phyloP scores from a whole-genome alignment of 2,113 vertebrate species.

The Xiphias gladius region DNA sequence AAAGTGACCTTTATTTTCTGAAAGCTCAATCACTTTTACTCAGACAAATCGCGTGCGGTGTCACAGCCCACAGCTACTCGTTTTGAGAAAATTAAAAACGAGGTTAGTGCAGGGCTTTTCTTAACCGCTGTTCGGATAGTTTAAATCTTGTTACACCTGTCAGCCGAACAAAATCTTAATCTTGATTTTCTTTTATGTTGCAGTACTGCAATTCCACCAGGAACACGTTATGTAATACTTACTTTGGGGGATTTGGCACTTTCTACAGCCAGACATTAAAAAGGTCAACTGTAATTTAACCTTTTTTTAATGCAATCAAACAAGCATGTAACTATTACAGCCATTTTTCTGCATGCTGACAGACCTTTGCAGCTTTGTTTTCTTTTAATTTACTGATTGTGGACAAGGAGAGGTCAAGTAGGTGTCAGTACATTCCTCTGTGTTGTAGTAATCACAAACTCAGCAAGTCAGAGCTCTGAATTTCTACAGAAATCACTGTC shows the following conservation, averaged over 20 bases:
- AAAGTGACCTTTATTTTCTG: slow-evolving; percentile 54
- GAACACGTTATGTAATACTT: background rate
- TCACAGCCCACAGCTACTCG: background rate
- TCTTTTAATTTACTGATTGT: slow-evolving; percentile 47
- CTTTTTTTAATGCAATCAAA: slow-evolving; percentile 7
- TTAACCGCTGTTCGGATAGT: background rate
- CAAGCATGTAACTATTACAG: background rate
- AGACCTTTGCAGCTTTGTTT: slow-evolving; percentile 29
- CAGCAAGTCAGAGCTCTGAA: slow-evolving; percentile 17
- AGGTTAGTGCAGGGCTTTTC: background rate
- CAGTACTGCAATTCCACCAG: background rate
- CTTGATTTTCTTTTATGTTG: background rate
- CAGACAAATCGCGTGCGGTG: slow-evolving; percentile 12
- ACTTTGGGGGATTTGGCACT: background rate
- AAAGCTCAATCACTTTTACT: slow-evolving; percentile 29
- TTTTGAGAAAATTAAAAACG: slow-evolving; percentile 36
- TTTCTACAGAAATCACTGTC: background rate
- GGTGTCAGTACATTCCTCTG: slow-evolving; percentile 46
- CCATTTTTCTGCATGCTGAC: background rate
- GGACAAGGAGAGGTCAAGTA: slow-evolving; percentile 35
- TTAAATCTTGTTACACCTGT: background rate
- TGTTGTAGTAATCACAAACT: slow-evolving; percentile 37
- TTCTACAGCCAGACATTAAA: background rate
- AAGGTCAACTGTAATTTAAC: slow-evolving; percentile 14
- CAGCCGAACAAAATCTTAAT: background rate